Conservation (phyloP, 2,113 vertebrate species). For the Procavia capensis region DNA sequence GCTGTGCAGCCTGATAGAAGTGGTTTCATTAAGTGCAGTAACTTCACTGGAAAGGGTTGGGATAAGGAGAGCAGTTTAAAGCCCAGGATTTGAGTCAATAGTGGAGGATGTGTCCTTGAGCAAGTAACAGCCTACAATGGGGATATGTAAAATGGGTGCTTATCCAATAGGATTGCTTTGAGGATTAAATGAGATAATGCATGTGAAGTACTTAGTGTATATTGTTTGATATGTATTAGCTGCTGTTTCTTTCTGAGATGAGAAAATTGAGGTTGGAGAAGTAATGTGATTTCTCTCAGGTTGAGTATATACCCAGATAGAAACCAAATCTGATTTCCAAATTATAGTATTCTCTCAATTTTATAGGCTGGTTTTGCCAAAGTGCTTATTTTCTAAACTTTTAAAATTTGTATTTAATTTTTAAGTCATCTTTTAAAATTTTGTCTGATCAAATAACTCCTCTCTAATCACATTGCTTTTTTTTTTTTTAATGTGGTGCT, state of each 20-base stretch:
- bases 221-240: background rate
- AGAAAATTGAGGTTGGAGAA: background rate
- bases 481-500: background rate
- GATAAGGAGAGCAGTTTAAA: background rate
- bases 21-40: background rate
- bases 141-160: background rate
- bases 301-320: background rate
- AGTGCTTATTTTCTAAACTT: background rate
- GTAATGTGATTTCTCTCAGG: background rate
- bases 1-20: background rate
- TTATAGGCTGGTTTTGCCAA: background rate
- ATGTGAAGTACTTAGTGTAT: background rate
- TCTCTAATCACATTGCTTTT: background rate
- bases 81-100: background rate
- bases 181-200: background rate
- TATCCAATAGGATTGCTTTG: background rate
- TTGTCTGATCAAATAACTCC: background rate
- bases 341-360: background rate
- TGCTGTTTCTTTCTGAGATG: background rate
- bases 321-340: background rate
- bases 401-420: background rate
- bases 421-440: background rate
- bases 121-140: background rate
- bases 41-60: background rate
- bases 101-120: background rate